phyloP scores from a whole-genome alignment of 2,888 invertebrate species.

The Notodonta ziczac region DNA sequence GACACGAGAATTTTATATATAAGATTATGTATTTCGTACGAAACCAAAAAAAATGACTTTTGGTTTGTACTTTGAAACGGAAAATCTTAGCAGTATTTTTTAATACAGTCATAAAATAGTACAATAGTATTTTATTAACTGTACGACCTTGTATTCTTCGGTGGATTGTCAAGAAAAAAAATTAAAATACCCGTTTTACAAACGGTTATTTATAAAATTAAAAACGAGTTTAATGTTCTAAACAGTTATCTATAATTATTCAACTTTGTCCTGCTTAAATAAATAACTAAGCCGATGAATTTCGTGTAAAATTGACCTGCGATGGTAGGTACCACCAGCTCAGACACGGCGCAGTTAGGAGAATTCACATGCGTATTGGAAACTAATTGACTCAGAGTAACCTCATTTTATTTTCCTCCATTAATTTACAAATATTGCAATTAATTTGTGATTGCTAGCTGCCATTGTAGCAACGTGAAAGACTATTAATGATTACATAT shows the following conservation, averaged over 20 bases:
- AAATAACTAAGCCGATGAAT: neutral
- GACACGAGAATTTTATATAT: too few relatives aligned
- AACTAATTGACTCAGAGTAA: neutral
- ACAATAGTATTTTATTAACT: slow-evolving; percentile 33
- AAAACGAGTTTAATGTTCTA: neutral
- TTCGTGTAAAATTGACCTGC: neutral
- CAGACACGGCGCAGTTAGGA: too few relatives aligned
- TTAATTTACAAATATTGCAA: neutral
- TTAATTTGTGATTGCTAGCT: slow-evolving; percentile 6
- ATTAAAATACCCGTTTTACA: slow-evolving; percentile 16
- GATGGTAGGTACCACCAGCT: too few relatives aligned
- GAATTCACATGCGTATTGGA: neutral
- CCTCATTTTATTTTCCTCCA: neutral
- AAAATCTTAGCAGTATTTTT: neutral
- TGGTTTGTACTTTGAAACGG: neutral
- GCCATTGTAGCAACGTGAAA: neutral
- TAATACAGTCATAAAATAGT: neutral
- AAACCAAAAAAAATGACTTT: too few relatives aligned
- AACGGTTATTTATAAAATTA: slow-evolving; percentile 10
- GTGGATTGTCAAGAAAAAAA: slow-evolving; percentile 18
- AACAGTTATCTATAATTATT: neutral
- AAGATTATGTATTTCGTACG: too few relatives aligned
- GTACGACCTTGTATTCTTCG: slow-evolving; percentile 34
- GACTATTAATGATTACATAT: neutral
- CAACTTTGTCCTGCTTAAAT: too few relatives aligned